Percentiles rank a stretch among this genome's conserved stretches.
Conservation (phyloP, 2,113 vertebrate species). For the Garra rufa region DNA sequence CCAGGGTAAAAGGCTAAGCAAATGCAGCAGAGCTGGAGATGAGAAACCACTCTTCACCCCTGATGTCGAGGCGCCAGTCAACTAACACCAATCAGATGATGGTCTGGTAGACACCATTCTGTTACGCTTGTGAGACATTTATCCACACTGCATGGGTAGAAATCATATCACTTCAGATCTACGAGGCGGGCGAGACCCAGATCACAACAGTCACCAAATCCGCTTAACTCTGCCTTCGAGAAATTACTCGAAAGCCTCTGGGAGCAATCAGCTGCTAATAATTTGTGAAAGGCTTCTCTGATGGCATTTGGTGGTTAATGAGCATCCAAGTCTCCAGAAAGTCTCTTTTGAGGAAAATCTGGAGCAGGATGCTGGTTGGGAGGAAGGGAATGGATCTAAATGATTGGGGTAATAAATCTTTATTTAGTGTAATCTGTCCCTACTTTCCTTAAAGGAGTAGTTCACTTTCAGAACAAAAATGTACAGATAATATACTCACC, state of each 20-base stretch:
- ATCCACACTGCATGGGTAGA: slow-evolving; percentile 58
- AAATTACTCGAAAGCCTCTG: slow-evolving; percentile 71
- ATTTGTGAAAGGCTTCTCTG: slow-evolving; percentile 72
- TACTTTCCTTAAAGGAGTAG: too few species aligned
- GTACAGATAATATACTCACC: too few species aligned
- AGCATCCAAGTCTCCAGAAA: slow-evolving; percentile 59
- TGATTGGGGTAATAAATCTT: not conserved
- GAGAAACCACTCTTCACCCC: not conserved
- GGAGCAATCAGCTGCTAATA: slow-evolving; percentile 76
- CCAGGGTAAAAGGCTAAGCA: slow-evolving; percentile 74
- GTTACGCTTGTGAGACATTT: too few species aligned
- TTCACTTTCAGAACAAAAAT: too few species aligned
- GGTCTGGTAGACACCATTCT: not conserved
- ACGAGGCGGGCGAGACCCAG: slow-evolving; percentile 63
- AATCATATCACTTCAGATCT: slow-evolving; percentile 77
- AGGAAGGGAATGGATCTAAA: not conserved
- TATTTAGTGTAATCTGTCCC: not conserved
- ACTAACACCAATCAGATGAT: slow-evolving; percentile 31
- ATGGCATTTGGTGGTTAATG: slow-evolving; percentile 75
- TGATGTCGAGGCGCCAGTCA: not conserved
- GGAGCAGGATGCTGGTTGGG: not conserved
- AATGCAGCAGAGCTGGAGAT: slow-evolving; percentile 49
- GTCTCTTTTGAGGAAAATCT: slow-evolving; percentile 11
- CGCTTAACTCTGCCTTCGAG: slow-evolving; percentile 67
- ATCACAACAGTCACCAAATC: slow-evolving; percentile 76